Conservation (phyloP, 1,140 invertebrate genomes). For the Eurosta solidaginis region DNA sequence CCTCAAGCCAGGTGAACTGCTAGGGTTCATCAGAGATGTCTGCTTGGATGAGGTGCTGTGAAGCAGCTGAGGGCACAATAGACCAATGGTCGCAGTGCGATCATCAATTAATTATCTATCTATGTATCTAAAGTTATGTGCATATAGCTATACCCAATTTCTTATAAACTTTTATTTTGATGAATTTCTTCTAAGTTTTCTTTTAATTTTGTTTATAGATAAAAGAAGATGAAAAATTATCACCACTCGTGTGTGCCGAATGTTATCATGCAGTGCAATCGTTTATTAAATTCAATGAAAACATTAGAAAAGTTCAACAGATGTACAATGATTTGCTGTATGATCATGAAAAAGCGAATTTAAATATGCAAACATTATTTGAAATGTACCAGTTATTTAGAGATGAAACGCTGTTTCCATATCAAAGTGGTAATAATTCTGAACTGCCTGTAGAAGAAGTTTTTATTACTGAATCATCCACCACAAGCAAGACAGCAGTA, state of each 20-base stretch:
- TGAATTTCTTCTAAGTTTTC: no score
- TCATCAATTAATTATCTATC: no score
- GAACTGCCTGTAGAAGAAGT: not conserved
- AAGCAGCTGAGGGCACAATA: no score
- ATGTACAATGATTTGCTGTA: not conserved
- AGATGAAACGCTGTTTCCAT: not conserved
- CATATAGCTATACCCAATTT: not conserved
- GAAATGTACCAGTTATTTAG: not conserved
- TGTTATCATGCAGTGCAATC: not conserved
- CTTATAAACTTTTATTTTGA: not conserved
- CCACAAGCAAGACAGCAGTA: not conserved
- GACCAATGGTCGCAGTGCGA: no score
- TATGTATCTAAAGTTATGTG: not conserved
- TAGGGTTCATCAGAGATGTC: no score
- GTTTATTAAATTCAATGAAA: not conserved
- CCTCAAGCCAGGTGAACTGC: no score
- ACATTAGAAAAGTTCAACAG: not conserved
- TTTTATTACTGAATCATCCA: not conserved
- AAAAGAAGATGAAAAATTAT: constrained; percentile 9
- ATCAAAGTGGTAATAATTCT: not conserved
- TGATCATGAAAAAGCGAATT: not conserved
- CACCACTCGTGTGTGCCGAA: not conserved
- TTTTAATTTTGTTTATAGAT: not conserved
- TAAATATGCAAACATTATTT: not conserved
- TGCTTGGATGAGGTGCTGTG: no score